Conservation (phyloP, 2,797 vertebrate species). For the Sardinella longiceps region DNA sequence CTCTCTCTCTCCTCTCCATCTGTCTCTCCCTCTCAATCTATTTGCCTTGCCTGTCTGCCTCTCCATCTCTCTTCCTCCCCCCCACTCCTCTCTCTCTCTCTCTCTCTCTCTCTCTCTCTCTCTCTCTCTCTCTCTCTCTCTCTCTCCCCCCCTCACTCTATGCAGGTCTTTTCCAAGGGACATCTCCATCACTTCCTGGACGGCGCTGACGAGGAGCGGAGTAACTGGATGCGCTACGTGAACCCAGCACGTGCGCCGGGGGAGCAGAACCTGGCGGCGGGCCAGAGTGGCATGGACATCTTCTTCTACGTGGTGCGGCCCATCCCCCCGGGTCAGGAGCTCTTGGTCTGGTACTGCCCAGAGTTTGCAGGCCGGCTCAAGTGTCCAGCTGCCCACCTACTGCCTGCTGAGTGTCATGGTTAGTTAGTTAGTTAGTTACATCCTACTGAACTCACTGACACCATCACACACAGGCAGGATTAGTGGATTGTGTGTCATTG, state of each 20-base stretch:
- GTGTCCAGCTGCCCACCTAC: background rate
- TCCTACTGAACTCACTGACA: too few relatives aligned
- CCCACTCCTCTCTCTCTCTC: background rate
- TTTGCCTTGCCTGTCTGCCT: background rate
- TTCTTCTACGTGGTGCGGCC: slow-evolving; percentile 92
- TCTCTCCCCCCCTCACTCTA: background rate
- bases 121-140: too few relatives aligned
- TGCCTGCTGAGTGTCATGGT: slow-evolving; percentile 6
- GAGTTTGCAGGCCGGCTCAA: slow-evolving; percentile 83
- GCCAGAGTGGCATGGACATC: slow-evolving; percentile 89
- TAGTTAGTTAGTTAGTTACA: too few relatives aligned
- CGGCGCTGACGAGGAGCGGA: slow-evolving; percentile 86
- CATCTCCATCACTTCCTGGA: slow-evolving; percentile 91
- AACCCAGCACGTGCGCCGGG: slow-evolving; percentile 82
- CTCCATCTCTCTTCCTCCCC: slow-evolving; percentile 2
- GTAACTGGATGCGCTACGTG: slow-evolving; percentile 97
- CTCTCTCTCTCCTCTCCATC: background rate
- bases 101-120: background rate
- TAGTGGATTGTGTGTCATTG: too few relatives aligned
- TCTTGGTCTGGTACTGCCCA: slow-evolving; percentile 92
- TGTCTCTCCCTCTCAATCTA: background rate
- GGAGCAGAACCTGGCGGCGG: slow-evolving; percentile 91
- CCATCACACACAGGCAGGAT: too few relatives aligned
- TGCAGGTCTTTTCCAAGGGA: slow-evolving; percentile 86
- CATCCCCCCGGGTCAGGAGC: slow-evolving; percentile 87